phyloP scores from a whole-genome alignment of 35 echinoderm and acorn worm genomes.

The Hemicentrotus pulcherrimus region DNA sequence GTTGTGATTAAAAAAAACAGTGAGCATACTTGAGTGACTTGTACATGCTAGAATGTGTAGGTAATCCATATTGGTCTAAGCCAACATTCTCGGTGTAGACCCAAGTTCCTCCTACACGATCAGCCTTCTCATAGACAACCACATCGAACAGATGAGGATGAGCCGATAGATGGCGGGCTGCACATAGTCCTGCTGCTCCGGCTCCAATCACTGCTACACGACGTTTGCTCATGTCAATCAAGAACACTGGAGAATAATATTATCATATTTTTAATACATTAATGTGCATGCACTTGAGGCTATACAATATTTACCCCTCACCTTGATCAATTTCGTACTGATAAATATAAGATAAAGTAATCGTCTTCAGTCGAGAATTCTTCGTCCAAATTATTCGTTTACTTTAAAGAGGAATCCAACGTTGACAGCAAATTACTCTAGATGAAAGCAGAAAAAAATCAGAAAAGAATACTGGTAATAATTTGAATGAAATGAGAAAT shows the following conservation, averaged over 20 bases:
- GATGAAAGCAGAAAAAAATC: no score
- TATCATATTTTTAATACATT: no score
- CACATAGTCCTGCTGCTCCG: slow-evolving; percentile 87
- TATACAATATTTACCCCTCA: no score
- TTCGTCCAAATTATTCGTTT: no score
- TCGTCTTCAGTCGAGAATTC: no score
- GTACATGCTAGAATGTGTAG: slow-evolving; percentile 95
- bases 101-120: slow-evolving; percentile 84
- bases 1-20: neutral
- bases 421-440: no score
- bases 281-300: no score
- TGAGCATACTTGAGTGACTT: slow-evolving; percentile 66
- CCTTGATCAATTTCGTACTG: no score
- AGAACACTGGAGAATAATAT: neutral
- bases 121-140: slow-evolving; percentile 80
- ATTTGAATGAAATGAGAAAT: no score
- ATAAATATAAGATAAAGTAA: no score
- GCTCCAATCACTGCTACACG: slow-evolving; percentile 87
- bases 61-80: slow-evolving; percentile 75
- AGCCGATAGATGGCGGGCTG: slow-evolving; percentile 71
- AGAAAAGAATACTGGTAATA: no score
- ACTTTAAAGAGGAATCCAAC: no score
- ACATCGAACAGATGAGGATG: slow-evolving; percentile 66
- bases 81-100: slow-evolving; percentile 83
- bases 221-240: neutral